Evolutionary conservation across 1,140 invertebrate species (phyloP).

Genomic region (Antheraea pernyi): DNA sequence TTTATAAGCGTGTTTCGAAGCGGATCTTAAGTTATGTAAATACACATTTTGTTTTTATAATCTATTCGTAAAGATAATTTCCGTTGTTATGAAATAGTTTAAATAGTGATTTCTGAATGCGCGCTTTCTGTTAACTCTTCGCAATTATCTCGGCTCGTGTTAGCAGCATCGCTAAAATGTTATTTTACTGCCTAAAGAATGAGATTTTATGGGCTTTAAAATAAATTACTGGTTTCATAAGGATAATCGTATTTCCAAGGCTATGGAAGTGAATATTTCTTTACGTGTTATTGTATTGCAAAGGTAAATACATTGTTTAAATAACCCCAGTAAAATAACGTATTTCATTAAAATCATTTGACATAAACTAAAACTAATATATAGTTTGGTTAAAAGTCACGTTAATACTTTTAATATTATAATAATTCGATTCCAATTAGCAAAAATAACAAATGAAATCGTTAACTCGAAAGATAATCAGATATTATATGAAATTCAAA

Average conservation of each 20-base stretch:
- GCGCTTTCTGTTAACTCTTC: conserved; percentile 30
- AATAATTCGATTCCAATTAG: too few species aligned
- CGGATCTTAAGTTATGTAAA: background rate
- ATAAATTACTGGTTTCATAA: conserved; percentile 71
- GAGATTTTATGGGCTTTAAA: conserved; percentile 76
- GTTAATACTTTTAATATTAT: too few species aligned
- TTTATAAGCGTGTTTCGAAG: conserved; percentile 37
- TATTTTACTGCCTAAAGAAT: conserved; percentile 75
- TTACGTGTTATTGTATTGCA: conserved; percentile 50
- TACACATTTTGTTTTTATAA: background rate
- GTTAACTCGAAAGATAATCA: too few species aligned
- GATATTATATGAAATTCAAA: too few species aligned
- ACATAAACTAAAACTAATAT: background rate
- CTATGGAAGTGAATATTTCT: conserved; percentile 68
- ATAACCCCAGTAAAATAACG: conserved; percentile 20
- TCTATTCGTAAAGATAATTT: conserved; percentile 25
- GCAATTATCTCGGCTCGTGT: conserved; percentile 30
- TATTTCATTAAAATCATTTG: background rate
- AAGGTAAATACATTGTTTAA: conserved; percentile 58
- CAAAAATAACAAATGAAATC: too few species aligned
- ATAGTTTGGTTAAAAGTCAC: too few species aligned
- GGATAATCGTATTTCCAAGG: conserved; percentile 60
- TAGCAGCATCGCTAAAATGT: conserved; percentile 71
- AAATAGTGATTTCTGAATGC: conserved; percentile 64
- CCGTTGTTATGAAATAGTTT: conserved; percentile 63